These are phyloP conservation scores for Sebastes itinus DNA, from an alignment of 2,797 vertebrate genomes.

Conservation along the genomic window DNA sequence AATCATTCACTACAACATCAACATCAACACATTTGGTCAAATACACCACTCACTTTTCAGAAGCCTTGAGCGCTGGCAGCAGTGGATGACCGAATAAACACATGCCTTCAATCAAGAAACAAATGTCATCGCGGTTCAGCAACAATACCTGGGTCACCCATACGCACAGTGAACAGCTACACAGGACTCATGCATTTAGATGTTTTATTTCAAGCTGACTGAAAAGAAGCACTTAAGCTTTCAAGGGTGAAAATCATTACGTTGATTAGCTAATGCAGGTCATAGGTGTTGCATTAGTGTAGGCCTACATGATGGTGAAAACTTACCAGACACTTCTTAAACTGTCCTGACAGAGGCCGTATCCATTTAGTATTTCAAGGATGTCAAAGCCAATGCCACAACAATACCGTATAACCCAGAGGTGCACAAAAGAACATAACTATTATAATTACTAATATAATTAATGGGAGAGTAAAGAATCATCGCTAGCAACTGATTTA, in stretches of 20 bases:
- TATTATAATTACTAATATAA: background rate
- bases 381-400: background rate
- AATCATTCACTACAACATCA: background rate
- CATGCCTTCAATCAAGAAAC: slow-evolving; percentile 2
- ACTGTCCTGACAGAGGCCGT: slow-evolving; percentile 2
- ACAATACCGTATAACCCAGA: background rate
- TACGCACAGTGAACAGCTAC: background rate
- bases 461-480: background rate
- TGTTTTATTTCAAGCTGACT: slow-evolving; percentile 57
- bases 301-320: slow-evolving; percentile 8
- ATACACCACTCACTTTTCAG: background rate
- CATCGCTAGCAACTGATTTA: background rate
- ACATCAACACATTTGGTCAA: background rate
- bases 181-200: slow-evolving; percentile 32
- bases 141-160: background rate
- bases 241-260: slow-evolving; percentile 41
- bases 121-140: slow-evolving; percentile 2
- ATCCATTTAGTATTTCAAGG: slow-evolving; percentile 19
- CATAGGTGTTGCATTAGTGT: slow-evolving; percentile 54
- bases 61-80: background rate
- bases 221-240: slow-evolving; percentile 63
- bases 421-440: background rate
- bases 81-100: background rate
- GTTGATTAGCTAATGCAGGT: slow-evolving; percentile 51
- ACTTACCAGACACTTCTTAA: slow-evolving; percentile 11